phyloP scores from a whole-genome alignment of 2,797 vertebrate species.

The Eulemur rubriventer region DNA sequence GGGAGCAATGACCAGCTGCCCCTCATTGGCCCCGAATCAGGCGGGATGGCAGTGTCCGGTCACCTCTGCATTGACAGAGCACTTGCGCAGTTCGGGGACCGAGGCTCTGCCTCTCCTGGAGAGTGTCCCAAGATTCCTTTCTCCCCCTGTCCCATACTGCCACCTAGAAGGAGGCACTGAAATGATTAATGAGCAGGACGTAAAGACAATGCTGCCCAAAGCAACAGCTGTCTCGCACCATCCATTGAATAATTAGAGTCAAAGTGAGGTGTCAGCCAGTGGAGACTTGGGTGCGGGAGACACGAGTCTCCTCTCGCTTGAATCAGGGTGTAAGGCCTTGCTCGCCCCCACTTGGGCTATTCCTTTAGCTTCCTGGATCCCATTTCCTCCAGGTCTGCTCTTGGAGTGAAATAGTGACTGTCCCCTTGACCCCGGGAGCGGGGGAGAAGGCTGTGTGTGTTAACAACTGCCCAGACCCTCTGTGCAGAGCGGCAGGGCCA shows the following conservation, averaged over 20 bases:
- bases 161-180: slow-evolving; percentile 57
- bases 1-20: slow-evolving; percentile 70
- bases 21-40: slow-evolving; percentile 79
- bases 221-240: slow-evolving; percentile 72
- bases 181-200: slow-evolving; percentile 79
- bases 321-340: not conserved
- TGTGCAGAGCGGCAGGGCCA: not conserved
- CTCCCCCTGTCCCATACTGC: slow-evolving; percentile 42
- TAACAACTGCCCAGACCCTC: not conserved
- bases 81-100: slow-evolving; percentile 63
- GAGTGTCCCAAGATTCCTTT: slow-evolving; percentile 47
- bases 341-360: not conserved
- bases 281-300: slow-evolving; percentile 45
- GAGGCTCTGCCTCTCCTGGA: not conserved
- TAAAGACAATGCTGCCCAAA: slow-evolving; percentile 74
- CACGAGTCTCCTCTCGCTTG: not conserved
- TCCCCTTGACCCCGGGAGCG: not conserved
- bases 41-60: slow-evolving; percentile 54
- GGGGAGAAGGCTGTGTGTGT: not conserved
- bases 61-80: slow-evolving; percentile 72
- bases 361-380: slow-evolving; percentile 3
- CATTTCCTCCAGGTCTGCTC: rapidly evolving
- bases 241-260: slow-evolving; percentile 72
- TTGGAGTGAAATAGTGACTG: not conserved
- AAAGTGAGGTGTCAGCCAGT: slow-evolving; percentile 54